Conservation (phyloP, 2,113 vertebrate genomes). For the Erythrocebus patas region DNA sequence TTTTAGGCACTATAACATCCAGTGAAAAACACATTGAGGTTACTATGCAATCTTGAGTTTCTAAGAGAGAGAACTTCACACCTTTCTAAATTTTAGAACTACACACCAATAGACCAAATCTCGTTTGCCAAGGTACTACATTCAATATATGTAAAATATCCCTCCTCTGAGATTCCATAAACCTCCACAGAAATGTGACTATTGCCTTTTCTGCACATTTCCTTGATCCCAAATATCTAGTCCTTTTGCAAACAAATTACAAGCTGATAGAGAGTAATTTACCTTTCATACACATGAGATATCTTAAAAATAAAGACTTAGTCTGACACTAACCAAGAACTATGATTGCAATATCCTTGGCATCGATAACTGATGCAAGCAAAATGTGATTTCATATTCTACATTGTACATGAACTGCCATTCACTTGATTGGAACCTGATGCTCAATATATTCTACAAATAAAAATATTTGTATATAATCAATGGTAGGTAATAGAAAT, state of each 20-base stretch:
- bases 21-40: background rate
- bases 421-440: background rate
- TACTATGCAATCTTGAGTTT: background rate
- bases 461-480: background rate
- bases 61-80: slow-evolving; percentile 37
- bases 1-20: background rate
- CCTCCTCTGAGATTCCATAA: background rate
- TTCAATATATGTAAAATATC: background rate
- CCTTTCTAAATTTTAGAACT: slow-evolving; percentile 38
- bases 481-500: background rate
- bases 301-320: slow-evolving; percentile 35
- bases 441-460: background rate
- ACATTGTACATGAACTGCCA: background rate
- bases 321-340: background rate
- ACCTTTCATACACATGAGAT: background rate
- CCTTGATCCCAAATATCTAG: background rate
- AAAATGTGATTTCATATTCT: background rate
- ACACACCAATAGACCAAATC: background rate
- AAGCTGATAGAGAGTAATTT: background rate
- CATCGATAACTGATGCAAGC: background rate
- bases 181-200: background rate
- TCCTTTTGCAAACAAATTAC: background rate
- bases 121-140: background rate
- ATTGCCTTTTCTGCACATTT: background rate
- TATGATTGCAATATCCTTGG: background rate